Percentiles rank a stretch among this genome's conserved stretches.
phyloP scores from a whole-genome alignment of 1,140 invertebrate species.

The Ceratitis capitata region DNA sequence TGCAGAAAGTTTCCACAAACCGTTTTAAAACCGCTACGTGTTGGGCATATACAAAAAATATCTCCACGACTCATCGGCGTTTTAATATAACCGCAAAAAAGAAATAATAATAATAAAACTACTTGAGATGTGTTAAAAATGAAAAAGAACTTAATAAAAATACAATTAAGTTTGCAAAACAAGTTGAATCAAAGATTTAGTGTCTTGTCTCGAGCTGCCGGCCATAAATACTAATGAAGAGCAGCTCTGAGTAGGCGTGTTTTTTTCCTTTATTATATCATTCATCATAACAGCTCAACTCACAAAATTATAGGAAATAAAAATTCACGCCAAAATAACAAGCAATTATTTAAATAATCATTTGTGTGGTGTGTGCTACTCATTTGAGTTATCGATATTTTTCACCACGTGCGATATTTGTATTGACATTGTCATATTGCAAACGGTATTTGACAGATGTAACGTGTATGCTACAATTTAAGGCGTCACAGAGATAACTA shows the following conservation, averaged over 20 bases:
- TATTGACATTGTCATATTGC: not conserved
- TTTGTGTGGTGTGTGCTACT: not conserved
- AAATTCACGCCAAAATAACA: not conserved
- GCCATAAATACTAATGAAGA: not conserved
- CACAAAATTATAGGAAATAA: not conserved
- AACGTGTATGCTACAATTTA: not conserved
- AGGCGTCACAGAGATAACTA: not conserved
- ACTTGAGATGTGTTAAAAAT: not conserved
- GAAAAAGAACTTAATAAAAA: not conserved
- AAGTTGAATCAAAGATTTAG: not conserved
- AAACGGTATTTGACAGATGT: not conserved
- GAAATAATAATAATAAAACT: not conserved
- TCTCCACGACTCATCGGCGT: not conserved
- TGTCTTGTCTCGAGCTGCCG: not conserved
- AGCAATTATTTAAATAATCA: not conserved
- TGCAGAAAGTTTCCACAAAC: constrained; percentile 19
- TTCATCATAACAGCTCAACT: not conserved
- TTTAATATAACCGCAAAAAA: not conserved
- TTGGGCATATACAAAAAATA: not conserved
- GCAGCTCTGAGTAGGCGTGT: not conserved
- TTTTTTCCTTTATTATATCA: not conserved
- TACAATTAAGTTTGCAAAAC: not conserved
- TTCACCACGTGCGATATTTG: not conserved
- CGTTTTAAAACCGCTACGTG: not conserved
- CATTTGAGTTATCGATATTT: not conserved